Conservation (phyloP, 2,797 vertebrate genomes). For the Spinus olivaceus region DNA sequence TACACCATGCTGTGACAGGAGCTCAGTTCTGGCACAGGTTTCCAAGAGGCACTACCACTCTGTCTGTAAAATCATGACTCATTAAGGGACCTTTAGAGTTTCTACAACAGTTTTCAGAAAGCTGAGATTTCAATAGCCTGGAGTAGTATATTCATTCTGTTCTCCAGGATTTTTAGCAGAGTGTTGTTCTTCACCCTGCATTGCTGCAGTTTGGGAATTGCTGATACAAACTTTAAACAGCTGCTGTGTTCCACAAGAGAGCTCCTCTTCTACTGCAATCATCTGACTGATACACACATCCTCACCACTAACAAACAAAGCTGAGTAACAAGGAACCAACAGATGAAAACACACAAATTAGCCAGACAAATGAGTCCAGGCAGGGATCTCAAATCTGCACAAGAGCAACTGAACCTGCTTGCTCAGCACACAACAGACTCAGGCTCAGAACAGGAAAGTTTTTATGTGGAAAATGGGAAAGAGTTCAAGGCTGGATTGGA, state of each 20-base stretch:
- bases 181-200: accelerated
- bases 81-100: neutral
- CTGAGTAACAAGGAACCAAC: neutral
- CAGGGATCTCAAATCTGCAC: neutral
- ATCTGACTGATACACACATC: neutral
- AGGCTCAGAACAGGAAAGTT: neutral
- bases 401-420: neutral
- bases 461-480: neutral
- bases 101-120: neutral
- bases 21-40: neutral
- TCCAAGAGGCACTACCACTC: neutral
- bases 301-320: neutral
- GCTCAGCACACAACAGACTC: neutral
- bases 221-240: conserved; percentile 4
- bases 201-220: neutral
- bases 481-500: neutral
- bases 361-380: neutral
- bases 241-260: neutral
- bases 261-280: neutral
- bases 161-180: neutral
- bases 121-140: neutral
- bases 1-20: neutral
- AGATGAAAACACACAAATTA: neutral
- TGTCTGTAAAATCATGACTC: neutral
- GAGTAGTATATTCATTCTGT: neutral